Base-by-base conservation (phyloP, 2,888 invertebrate species). In the Dioctria rufipes region DNA sequence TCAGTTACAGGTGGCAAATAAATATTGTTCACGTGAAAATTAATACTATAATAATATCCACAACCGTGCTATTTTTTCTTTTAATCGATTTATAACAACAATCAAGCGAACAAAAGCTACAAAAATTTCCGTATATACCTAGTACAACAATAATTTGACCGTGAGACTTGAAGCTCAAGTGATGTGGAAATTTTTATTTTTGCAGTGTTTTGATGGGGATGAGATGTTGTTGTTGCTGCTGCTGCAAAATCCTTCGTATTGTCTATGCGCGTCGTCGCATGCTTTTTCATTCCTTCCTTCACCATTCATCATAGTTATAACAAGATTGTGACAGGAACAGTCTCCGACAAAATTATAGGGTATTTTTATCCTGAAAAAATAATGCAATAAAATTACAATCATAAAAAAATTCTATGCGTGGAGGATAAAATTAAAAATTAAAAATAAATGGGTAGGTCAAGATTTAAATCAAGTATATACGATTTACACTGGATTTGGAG, bases 181-280 rank as follows among this genome's bases (percentile, higher is more conserved):
- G 54, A 54, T 11, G 54, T 54, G 54, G 54, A 54, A 51, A n/a
- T 43, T 25, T 25, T 69, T 51, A 69, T 69, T 69, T 51, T 51
- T 69, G 49, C 37, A 51, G 51, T 69, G n/a, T 43, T 75, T 75
- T 75, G 60, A 60, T 25, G 25, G 25, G 25, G 25, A 25, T 25
- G 25, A 25, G 25, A 25, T 60, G 73, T 60, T 60, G 73, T 42
- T 75, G 25, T 25, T 25, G 25, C 25, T 25, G 25, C 25, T 25
- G 25, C 25, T 25, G 58, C 60, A 60, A 39, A 25, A 75, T 60
- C 60, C 43, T 75, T 39, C 58, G 25, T 75, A 60, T 58, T 75
- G 73, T 75, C 49, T 75, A 75, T 75, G 58, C 60, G 73, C 60
- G 25, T 25, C n/a, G 73, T 42, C 60, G 60, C 25, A 43, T 75